These are phyloP conservation scores for Pseudochromis fuscus DNA, from an alignment of 2,797 vertebrate genomes.

Conservation along the genomic window DNA sequence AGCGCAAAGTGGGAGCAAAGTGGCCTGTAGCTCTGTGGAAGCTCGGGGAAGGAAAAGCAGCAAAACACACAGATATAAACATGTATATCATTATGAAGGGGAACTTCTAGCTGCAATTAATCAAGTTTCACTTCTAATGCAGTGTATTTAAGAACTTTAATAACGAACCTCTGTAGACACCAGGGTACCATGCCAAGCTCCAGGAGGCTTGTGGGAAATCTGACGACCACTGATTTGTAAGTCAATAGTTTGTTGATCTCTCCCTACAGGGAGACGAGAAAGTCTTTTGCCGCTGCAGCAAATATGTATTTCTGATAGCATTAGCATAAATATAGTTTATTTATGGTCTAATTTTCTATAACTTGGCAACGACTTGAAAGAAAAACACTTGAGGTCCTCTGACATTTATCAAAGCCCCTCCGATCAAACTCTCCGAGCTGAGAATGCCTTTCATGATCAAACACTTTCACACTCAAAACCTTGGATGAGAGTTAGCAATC, in stretches of 20 bases:
- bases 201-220: constrained; percentile 58
- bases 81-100: too few species aligned
- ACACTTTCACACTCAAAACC: constrained; percentile 58
- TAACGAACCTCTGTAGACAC: constrained; percentile 41
- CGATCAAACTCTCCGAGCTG: constrained; percentile 53
- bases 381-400: constrained; percentile 62
- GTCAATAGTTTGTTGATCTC: constrained; percentile 68
- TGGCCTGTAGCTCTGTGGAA: constrained; percentile 8
- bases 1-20: constrained; percentile 29
- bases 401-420: constrained; percentile 71
- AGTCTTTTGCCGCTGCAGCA: constrained; percentile 51
- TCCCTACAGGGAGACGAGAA: constrained; percentile 47
- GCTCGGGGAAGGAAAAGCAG: not conserved
- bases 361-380: constrained; percentile 65
- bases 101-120: constrained; percentile 17
- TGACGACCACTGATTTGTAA: constrained; percentile 66
- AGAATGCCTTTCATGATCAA: constrained; percentile 77
- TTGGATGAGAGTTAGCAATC: constrained; percentile 41
- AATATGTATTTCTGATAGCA: constrained; percentile 65
- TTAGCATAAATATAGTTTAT: constrained; percentile 80
- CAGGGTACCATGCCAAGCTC: constrained; percentile 30
- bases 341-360: constrained; percentile 74
- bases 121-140: constrained; percentile 31
- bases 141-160: constrained; percentile 40
- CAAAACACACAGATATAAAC: not conserved